phyloP scores from a whole-genome alignment of 2,888 invertebrate genomes.

The Achlya flavicornis region DNA sequence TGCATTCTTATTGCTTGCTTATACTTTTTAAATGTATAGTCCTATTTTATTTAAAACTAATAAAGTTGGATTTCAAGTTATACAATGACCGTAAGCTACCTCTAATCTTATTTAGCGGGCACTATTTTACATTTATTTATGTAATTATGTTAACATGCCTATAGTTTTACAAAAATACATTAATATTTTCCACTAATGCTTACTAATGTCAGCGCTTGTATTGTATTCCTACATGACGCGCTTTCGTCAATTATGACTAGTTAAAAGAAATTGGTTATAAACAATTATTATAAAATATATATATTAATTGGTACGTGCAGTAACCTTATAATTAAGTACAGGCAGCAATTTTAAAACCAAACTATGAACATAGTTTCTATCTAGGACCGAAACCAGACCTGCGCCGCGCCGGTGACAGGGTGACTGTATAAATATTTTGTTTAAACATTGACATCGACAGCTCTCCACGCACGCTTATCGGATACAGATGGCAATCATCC shows the following conservation, averaged over 20 bases:
- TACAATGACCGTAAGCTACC: neutral
- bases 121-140: neutral
- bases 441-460: too few species aligned
- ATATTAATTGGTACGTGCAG: neutral
- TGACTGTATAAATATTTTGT: too few species aligned
- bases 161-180: slow-evolving; percentile 2
- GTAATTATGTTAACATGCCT: neutral
- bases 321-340: slow-evolving; percentile 3
- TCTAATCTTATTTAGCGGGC: neutral
- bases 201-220: neutral
- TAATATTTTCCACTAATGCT: neutral
- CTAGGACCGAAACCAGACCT: neutral
- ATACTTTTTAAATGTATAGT: neutral
- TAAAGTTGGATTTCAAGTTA: too few species aligned
- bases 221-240: too few species aligned
- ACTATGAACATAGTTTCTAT: neutral
- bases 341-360: neutral
- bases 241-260: neutral
- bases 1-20: neutral
- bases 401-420: too few species aligned
- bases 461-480: too few species aligned
- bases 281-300: neutral
- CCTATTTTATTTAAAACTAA: neutral
- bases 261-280: neutral
- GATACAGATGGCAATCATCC: too few species aligned